Percentiles rank a stretch among this genome's conserved stretches.
phyloP scores from a whole-genome alignment of 1,140 invertebrate species.

The Trissolcus basalis region DNA sequence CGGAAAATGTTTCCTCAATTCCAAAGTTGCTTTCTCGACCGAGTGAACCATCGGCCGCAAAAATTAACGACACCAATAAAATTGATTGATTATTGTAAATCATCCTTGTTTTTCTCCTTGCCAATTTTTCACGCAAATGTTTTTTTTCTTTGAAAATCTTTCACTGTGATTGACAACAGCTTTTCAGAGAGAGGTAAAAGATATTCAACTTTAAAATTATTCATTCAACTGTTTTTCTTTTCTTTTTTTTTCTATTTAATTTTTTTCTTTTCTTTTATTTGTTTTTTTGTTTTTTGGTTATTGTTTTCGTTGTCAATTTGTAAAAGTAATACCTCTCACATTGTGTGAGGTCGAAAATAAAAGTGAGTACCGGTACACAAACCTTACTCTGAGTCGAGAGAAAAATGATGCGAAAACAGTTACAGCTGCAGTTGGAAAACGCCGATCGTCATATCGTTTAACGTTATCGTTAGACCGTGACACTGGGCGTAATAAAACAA shows the following conservation, averaged over 20 bases:
- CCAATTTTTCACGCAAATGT: not conserved
- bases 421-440: conserved; percentile 53
- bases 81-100: conserved; percentile 29
- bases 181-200: too few relatives aligned
- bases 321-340: too few relatives aligned
- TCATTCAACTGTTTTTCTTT: too few relatives aligned
- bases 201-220: too few relatives aligned
- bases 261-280: too few relatives aligned
- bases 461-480: conserved; percentile 55
- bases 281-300: too few relatives aligned
- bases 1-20: conserved; percentile 50
- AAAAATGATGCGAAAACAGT: conserved; percentile 37
- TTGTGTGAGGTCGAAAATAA: too few relatives aligned
- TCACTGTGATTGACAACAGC: too few relatives aligned
- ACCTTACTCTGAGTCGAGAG: not conserved
- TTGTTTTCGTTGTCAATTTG: too few relatives aligned
- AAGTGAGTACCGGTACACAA: conserved; percentile 29
- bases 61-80: conserved; percentile 37
- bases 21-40: conserved; percentile 42
- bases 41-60: conserved; percentile 38
- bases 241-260: too few relatives aligned
- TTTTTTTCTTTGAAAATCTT: not conserved
- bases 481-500: conserved; percentile 54
- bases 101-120: conserved; percentile 4
- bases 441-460: conserved; percentile 46